Percentiles rank a stretch among this genome's conserved stretches.
Conservation (phyloP, 2,888 invertebrate genomes). For the Alitta virens region DNA sequence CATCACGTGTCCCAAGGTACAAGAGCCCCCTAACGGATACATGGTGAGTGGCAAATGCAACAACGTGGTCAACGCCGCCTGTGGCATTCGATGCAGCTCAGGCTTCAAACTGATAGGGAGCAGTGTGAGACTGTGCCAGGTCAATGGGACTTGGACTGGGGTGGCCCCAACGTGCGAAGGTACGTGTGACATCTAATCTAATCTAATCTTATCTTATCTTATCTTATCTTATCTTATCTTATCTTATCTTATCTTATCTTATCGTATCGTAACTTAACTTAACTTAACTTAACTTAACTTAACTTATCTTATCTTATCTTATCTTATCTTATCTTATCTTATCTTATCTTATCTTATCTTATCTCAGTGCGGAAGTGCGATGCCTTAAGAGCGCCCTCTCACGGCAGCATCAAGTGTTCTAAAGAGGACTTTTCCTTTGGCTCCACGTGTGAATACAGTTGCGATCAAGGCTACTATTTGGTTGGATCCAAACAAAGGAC, state of each 20-base stretch:
- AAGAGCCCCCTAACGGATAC: conserved; percentile 67
- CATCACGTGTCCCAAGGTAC: conserved; percentile 63
- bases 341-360: neutral
- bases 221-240: too few species aligned
- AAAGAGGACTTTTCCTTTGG: conserved; percentile 61
- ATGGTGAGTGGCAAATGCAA: conserved; percentile 67
- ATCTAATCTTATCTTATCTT: neutral
- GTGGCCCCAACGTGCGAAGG: conserved; percentile 65
- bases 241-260: too few species aligned
- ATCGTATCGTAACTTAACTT: too few species aligned
- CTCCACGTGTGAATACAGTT: conserved; percentile 67
- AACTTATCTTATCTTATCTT: neutral
- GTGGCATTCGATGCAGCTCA: conserved; percentile 68
- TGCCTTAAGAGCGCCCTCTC: conserved; percentile 61
- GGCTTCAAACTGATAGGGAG: conserved; percentile 63
- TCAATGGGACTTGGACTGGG: conserved; percentile 69
- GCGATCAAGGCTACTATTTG: conserved; percentile 65
- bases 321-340: too few species aligned
- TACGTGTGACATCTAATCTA: conserved; percentile 41
- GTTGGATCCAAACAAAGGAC: conserved; percentile 67
- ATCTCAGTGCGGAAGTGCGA: conserved; percentile 67
- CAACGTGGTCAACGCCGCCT: conserved; percentile 70
- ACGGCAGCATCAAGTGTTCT: conserved; percentile 61
- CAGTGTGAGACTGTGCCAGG: conserved; percentile 65
- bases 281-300: too few species aligned